Evolutionary conservation across 2,888 invertebrate species (phyloP), one percentile per base, ranked within the genome.

Genomic region (Antheraea assamensis): DNA sequence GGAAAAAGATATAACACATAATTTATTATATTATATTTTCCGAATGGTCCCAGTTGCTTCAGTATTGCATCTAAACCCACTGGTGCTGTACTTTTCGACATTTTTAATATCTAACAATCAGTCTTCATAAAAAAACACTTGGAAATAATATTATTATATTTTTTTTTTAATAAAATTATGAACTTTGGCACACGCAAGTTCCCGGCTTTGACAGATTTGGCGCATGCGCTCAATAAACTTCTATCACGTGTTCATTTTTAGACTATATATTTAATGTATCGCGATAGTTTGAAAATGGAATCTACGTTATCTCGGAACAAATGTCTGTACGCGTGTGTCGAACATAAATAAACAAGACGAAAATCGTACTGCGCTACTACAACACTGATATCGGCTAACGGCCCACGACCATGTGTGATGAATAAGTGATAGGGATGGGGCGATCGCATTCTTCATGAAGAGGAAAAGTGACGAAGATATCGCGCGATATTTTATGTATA

Each of bases 1-100:
- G 94, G 94, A 70, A 92, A 91, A 35, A 94, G 77, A 2, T 92
- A 80, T 19, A 94, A 80, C 0, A 90, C 90, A 87, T 93, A 94
- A 75, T 93, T 94, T 76, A 93, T 79, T 21, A 94, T 80, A 68
- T 94, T 93, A 76, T 89, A 94, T 75, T 80, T 91, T 7, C 94
- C 94, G 77, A 94, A 94, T 2, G 92, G 82, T 7, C 94, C 93
- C n/a, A 93, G 80, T 30, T 92, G 86, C 61, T 88, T 79, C 24
- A 94, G 76, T 72, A 93, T 89, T 2, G 78, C 83, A 76, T 94
- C 94, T 74, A 94, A 78, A n/a, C 88, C 89, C 2, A 90, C 81
- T 21, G 78, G 76, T 0, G 81, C 31, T 8, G 79, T 79, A 71
- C 83, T 83, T 55, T 85, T 86, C 21, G 85, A 76, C 93, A 93